Percentiles rank a stretch among this genome's conserved stretches.
phyloP scores from a whole-genome alignment of 2,888 invertebrate genomes.

The Mimumesa dahlbomi region DNA sequence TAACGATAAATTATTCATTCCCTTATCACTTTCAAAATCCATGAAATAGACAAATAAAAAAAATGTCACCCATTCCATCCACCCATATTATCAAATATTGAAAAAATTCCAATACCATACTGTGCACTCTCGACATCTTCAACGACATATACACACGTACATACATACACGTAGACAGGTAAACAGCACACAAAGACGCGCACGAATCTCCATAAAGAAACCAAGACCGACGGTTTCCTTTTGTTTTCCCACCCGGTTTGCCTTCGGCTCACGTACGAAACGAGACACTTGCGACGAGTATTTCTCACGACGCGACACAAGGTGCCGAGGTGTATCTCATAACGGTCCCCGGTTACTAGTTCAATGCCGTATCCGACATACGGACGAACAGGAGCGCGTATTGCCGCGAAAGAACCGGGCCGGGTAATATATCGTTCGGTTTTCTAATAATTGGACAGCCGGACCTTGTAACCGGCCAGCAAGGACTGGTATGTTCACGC shows the following conservation, averaged over 20 bases:
- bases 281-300: slow-evolving; percentile 39
- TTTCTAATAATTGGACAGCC: slow-evolving; percentile 58
- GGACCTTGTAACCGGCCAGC: slow-evolving; percentile 43
- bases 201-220: neutral
- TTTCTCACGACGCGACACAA: slow-evolving; percentile 61
- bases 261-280: slow-evolving; percentile 44
- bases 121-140: too few species aligned
- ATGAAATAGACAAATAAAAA: too few species aligned
- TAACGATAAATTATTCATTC: too few species aligned
- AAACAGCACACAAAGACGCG: neutral
- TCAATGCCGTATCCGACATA: slow-evolving; percentile 3
- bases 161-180: neutral
- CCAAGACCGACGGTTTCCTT: neutral
- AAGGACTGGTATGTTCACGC: slow-evolving; percentile 63
- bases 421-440: slow-evolving; percentile 21
- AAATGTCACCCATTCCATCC: too few species aligned
- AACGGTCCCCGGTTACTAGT: slow-evolving; percentile 43
- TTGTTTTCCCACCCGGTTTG: slow-evolving; percentile 24
- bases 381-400: slow-evolving; percentile 3
- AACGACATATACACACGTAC: neutral
- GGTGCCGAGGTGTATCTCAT: slow-evolving; percentile 27
- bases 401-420: slow-evolving; percentile 12
- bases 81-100: too few species aligned
- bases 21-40: too few species aligned
- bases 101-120: too few species aligned